Conservation (phyloP, 2,113 vertebrate genomes). For the Hystrix brachyura region DNA sequence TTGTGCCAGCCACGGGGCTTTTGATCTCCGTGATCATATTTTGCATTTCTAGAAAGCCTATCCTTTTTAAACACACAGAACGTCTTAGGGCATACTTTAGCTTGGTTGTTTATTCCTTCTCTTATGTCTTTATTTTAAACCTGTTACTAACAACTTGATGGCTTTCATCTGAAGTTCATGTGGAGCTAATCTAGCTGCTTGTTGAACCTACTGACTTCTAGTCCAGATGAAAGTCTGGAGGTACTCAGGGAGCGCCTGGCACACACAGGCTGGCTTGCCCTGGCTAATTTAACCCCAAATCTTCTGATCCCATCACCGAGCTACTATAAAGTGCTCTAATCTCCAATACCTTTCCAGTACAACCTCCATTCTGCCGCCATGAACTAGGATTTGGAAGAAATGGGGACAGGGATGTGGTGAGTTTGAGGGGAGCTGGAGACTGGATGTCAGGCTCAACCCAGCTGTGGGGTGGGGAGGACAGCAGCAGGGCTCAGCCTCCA, state of each 20-base stretch:
- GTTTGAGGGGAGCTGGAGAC: background rate
- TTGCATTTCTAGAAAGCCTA: conserved; percentile 51
- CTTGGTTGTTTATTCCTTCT: background rate
- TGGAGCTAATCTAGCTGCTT: background rate
- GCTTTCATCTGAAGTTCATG: background rate
- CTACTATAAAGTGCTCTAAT: background rate
- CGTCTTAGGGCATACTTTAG: background rate
- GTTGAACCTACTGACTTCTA: background rate
- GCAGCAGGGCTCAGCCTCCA: background rate
- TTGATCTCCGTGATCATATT: background rate
- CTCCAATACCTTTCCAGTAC: background rate
- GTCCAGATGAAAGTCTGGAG: background rate
- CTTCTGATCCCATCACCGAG: background rate
- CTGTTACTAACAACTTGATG: background rate
- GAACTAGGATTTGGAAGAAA: background rate
- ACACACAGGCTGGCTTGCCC: background rate
- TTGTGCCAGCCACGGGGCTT: background rate
- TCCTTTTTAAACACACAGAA: background rate
- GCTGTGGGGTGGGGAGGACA: background rate
- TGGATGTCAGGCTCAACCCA: background rate
- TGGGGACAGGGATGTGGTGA: background rate
- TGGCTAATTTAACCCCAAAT: background rate
- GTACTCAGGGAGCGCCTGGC: background rate
- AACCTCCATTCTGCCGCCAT: background rate
- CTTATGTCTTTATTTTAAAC: conserved; percentile 10